Percentiles rank a stretch among this genome's conserved stretches.
Conservation (phyloP, 2,113 vertebrate genomes). For the Forbesichthys agassizii region DNA sequence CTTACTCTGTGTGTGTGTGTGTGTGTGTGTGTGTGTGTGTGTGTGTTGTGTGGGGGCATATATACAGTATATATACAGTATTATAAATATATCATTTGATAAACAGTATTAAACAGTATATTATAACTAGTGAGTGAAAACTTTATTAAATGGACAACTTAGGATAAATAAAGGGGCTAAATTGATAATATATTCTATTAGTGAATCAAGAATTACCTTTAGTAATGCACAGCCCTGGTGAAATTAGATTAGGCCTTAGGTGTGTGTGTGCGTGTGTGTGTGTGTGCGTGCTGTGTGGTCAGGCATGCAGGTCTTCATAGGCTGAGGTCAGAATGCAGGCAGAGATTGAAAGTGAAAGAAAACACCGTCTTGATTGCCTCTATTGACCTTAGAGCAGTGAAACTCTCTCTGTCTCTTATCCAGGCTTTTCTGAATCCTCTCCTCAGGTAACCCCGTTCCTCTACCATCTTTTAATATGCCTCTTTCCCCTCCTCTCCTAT, state of each 20-base stretch:
- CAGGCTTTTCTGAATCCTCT: constrained; percentile 10
- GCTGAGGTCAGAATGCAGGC: constrained; percentile 21
- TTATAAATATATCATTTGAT: too few relatives aligned
- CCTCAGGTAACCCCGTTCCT: background rate
- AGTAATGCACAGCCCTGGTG: background rate
- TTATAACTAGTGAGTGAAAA: too few relatives aligned
- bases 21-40: too few relatives aligned
- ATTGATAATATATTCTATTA: background rate
- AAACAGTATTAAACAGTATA: too few relatives aligned
- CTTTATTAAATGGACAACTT: too few relatives aligned
- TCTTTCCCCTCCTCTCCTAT: background rate
- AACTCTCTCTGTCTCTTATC: background rate
- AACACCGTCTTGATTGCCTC: constrained; percentile 15
- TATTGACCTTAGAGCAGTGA: constrained; percentile 48
- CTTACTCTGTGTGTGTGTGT: too few relatives aligned
- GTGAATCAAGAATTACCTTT: background rate
- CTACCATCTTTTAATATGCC: background rate
- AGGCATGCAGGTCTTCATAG: constrained; percentile 10
- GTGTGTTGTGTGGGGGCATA: too few relatives aligned
- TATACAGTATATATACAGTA: too few relatives aligned
- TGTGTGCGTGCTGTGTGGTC: background rate
- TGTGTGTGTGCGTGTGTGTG: too few relatives aligned
- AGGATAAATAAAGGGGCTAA: background rate
- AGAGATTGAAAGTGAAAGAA: constrained; percentile 19
- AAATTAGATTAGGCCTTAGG: background rate